Conservation (phyloP, 2,113 vertebrate genomes). For the Empidonax alnorum region DNA sequence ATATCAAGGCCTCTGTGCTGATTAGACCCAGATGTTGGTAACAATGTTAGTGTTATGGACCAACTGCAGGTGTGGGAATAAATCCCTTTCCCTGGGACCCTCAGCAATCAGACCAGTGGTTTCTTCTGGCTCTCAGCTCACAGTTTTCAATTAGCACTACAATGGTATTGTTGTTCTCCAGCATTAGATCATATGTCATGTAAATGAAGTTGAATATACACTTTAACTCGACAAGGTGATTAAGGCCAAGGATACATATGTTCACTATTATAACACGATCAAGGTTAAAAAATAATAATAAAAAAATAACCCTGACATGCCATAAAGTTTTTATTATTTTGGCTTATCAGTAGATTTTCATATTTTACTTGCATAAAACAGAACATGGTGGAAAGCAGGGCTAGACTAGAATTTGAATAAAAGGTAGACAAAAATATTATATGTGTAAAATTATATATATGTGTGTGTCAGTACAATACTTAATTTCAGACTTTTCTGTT, state of each 20-base stretch:
- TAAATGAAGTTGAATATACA: slow-evolving; percentile 81
- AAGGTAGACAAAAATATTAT: slow-evolving; percentile 3
- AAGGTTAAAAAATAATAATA: slow-evolving; percentile 72
- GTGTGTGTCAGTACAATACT: slow-evolving; percentile 13
- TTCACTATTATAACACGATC: slow-evolving; percentile 79
- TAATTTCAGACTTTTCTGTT: slow-evolving; percentile 24
- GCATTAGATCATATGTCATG: slow-evolving; percentile 84
- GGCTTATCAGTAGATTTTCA: slow-evolving; percentile 83
- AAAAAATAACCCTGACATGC: slow-evolving; percentile 69
- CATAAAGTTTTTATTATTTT: slow-evolving; percentile 79
- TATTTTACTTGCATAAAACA: slow-evolving; percentile 76
- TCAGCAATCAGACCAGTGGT: slow-evolving; percentile 79
- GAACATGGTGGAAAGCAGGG: slow-evolving; percentile 50
- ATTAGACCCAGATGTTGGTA: slow-evolving; percentile 85
- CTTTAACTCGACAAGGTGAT: slow-evolving; percentile 82
- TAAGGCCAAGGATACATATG: slow-evolving; percentile 82
- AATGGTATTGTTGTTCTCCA: slow-evolving; percentile 85
- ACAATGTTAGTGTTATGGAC: slow-evolving; percentile 86
- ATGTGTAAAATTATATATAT: slow-evolving; percentile 26
- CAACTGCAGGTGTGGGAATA: slow-evolving; percentile 84
- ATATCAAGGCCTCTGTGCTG: slow-evolving; percentile 78
- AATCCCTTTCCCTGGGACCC: slow-evolving; percentile 76
- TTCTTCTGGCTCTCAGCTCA: slow-evolving; percentile 77
- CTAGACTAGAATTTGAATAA: slow-evolving; percentile 41
- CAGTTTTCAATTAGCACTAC: slow-evolving; percentile 81